phyloP scores from a whole-genome alignment of 30 jellyfish, hydroid and myxozoan genomes.

The Cassiopea xamachana region DNA sequence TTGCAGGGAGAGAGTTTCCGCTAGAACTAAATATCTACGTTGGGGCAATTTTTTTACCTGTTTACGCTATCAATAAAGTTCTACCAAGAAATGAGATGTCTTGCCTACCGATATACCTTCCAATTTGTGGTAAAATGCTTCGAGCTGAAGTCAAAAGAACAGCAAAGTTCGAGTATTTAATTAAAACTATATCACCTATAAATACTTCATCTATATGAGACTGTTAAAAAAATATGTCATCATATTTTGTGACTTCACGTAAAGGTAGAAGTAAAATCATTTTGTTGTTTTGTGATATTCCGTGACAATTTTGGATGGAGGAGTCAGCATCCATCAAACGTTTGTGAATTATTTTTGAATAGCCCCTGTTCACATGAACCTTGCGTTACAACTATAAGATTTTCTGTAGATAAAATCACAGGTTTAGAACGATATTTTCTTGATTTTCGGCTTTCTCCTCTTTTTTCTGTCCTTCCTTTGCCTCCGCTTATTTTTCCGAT shows the following conservation, averaged over 20 bases:
- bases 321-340: too few species aligned
- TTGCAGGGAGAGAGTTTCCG: too few species aligned
- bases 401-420: neutral
- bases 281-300: too few species aligned
- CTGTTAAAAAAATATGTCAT: too few species aligned
- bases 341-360: too few species aligned
- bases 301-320: too few species aligned
- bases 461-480: constrained; percentile 65
- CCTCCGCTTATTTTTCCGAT: constrained; percentile 31
- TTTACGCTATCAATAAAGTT: neutral
- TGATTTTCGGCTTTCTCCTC: constrained; percentile 38
- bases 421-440: neutral
- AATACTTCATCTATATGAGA: neutral
- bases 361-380: neutral
- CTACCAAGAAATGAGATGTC: neutral
- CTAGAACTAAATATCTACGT: too few species aligned
- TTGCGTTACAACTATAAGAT: neutral
- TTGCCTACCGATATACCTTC: neutral
- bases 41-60: too few species aligned
- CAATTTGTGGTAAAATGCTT: neutral
- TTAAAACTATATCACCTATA: neutral
- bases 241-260: too few species aligned
- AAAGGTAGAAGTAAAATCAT: too few species aligned
- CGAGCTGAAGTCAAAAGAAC: neutral
- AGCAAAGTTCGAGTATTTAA: neutral